A percentile compares a stretch with the other conserved stretches of the same genome.
These are phyloP conservation scores for Chrysodeixis includens DNA, from an alignment of 2,888 invertebrate genomes.

Conservation along the genomic window DNA sequence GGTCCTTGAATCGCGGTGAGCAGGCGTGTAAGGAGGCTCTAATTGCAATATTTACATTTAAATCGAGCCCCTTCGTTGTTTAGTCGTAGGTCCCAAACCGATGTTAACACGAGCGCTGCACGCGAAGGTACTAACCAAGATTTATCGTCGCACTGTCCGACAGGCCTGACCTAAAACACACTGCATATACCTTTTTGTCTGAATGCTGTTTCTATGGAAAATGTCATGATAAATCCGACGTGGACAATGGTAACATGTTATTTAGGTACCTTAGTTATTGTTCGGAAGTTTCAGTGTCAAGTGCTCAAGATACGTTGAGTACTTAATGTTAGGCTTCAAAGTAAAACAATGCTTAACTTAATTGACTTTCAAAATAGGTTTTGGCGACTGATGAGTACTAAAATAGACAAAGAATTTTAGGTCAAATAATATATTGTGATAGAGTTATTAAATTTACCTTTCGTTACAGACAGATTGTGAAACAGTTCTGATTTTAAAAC, in stretches of 20 bases:
- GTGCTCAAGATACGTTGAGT: slow-evolving; percentile 18
- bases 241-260: slow-evolving; percentile 29
- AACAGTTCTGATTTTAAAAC: too few species aligned
- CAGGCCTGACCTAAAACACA: slow-evolving; percentile 50
- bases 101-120: slow-evolving; percentile 72
- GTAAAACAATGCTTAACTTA: neutral
- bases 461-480: too few species aligned
- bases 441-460: too few species aligned
- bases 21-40: slow-evolving; percentile 66
- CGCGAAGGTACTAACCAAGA: slow-evolving; percentile 66
- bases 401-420: too few species aligned
- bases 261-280: slow-evolving; percentile 16
- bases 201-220: slow-evolving; percentile 29
- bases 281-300: slow-evolving; percentile 29
- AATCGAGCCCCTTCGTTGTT: slow-evolving; percentile 75
- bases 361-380: neutral
- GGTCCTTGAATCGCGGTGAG: slow-evolving; percentile 63
- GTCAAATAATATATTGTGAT: too few species aligned
- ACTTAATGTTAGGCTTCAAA: slow-evolving; percentile 13
- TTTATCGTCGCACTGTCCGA: slow-evolving; percentile 58
- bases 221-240: slow-evolving; percentile 41
- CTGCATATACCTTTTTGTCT: slow-evolving; percentile 28
- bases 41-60: slow-evolving; percentile 83
- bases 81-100: slow-evolving; percentile 62
- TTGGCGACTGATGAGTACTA: neutral